These are phyloP conservation scores for Todus mexicanus DNA, from an alignment of 2,797 vertebrate genomes.

Conservation along the genomic window DNA sequence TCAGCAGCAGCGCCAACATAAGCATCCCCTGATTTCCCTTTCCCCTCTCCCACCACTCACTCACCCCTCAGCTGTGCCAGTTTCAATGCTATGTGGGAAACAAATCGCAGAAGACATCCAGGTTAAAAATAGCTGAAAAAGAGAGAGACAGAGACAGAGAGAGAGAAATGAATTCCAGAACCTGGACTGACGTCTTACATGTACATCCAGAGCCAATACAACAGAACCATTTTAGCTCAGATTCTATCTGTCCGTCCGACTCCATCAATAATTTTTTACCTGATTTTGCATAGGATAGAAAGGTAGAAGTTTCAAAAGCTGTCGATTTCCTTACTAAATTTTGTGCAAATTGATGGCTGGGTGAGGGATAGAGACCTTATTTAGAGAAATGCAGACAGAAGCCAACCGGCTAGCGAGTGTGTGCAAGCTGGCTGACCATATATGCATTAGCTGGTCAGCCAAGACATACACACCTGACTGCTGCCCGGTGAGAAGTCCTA, in stretches of 20 bases:
- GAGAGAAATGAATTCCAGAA: constrained; percentile 40
- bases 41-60: not conserved
- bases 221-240: not conserved
- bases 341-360: not conserved
- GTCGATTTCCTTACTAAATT: not conserved
- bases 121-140: constrained; percentile 54
- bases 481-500: not conserved
- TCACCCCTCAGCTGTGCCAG: not conserved
- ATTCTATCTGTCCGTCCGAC: not conserved
- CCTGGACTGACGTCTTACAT: not conserved
- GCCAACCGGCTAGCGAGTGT: not conserved
- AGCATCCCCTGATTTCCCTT: not conserved
- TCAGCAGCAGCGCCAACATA: not conserved
- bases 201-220: not conserved
- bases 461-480: not conserved
- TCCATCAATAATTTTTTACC: not conserved
- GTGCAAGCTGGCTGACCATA: not conserved
- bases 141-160: not conserved
- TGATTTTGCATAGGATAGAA: not conserved
- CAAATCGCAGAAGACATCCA: constrained; percentile 5
- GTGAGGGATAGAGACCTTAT: not conserved
- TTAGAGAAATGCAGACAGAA: not conserved
- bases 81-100: constrained; percentile 16
- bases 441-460: not conserved
- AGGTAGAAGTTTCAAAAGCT: not conserved